A percentile compares a stretch with the other conserved stretches of the same genome.
phyloP scores from a whole-genome alignment of 2,113 vertebrate species.

The Rhea americana region DNA sequence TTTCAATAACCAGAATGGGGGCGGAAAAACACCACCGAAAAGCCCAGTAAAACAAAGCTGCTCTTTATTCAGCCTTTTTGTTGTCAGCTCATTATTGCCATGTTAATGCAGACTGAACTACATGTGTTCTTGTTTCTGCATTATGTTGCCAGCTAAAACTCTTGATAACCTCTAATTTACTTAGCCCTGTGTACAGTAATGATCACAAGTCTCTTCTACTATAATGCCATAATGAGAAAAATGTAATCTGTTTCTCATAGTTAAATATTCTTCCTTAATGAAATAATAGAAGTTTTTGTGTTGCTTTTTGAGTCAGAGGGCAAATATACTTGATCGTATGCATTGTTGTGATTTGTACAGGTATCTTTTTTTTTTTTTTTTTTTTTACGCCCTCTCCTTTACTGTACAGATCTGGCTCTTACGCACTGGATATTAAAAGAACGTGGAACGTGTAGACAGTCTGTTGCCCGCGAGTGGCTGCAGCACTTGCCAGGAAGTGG shows the following conservation, averaged over 20 bases:
- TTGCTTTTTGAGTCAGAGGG: background rate
- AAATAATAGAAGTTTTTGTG: too few species aligned
- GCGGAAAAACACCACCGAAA: too few species aligned
- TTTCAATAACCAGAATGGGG: background rate
- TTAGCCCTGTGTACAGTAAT: background rate
- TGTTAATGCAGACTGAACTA: background rate
- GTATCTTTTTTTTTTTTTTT: background rate
- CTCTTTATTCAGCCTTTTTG: background rate
- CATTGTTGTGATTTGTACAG: background rate
- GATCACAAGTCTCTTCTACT: background rate
- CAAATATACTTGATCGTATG: background rate
- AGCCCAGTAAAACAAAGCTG: background rate
- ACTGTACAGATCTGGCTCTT: background rate
- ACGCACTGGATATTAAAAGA: background rate
- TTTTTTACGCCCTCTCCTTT: background rate
- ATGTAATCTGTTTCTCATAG: background rate
- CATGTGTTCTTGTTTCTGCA: background rate
- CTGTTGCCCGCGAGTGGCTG: background rate
- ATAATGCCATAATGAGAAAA: background rate
- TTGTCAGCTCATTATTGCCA: background rate
- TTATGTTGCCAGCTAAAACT: background rate
- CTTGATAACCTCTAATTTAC: background rate
- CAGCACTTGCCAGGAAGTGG: background rate
- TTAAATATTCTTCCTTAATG: background rate
- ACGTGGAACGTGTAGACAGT: background rate